phyloP scores from a whole-genome alignment of 2,888 invertebrate genomes.

The Cancer borealis region DNA sequence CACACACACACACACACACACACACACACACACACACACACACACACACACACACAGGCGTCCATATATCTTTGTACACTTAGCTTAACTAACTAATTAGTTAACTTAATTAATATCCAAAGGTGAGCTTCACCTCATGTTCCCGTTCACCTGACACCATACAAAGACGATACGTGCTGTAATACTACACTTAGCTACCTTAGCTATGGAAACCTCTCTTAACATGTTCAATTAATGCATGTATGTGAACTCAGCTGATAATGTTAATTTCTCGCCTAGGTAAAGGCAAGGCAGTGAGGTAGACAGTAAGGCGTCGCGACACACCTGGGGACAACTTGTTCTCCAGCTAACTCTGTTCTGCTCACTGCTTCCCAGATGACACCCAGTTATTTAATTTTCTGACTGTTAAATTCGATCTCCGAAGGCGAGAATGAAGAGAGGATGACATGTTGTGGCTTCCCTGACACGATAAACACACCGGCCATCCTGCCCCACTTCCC shows the following conservation, averaged over 20 bases:
- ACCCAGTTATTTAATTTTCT: background rate
- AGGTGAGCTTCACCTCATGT: background rate
- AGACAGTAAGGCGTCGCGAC: background rate
- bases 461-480: constrained; percentile 11
- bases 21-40: no score
- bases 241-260: background rate
- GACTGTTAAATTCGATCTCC: background rate
- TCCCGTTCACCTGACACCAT: background rate
- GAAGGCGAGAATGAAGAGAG: background rate
- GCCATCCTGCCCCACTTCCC: background rate
- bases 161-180: background rate
- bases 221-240: background rate
- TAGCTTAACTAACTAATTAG: no score
- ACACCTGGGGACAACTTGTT: no score
- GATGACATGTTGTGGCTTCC: background rate
- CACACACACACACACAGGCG: background rate
- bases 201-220: background rate
- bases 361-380: no score
- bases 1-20: no score
- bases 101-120: background rate
- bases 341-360: no score
- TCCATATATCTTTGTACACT: background rate
- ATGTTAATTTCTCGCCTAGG: background rate
- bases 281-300: background rate
- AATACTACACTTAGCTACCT: background rate